Percentiles rank a stretch among this genome's conserved stretches.
These are phyloP conservation scores for Bos taurus DNA, from an alignment of 2,113 vertebrate genomes.

Conservation along the genomic window DNA sequence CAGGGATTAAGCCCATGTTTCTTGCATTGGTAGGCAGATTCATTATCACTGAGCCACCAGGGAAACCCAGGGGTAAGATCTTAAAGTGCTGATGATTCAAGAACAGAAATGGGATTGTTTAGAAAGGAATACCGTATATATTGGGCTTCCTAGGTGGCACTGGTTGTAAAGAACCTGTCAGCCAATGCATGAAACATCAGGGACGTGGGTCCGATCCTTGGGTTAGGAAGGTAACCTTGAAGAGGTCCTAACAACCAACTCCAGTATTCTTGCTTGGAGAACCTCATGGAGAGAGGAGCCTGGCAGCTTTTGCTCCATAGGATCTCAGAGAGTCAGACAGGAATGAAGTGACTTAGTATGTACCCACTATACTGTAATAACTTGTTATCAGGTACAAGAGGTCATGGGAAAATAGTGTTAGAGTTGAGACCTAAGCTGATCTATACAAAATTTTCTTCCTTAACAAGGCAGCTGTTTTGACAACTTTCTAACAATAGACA, in stretches of 20 bases:
- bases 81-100: not conserved
- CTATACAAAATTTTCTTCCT: not conserved
- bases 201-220: accelerated
- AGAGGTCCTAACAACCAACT: not conserved
- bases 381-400: not conserved
- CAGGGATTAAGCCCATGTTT: not conserved
- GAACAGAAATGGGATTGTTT: not conserved
- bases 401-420: not conserved
- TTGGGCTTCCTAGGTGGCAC: not conserved
- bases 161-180: not conserved
- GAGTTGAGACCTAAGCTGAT: not conserved
- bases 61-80: not conserved
- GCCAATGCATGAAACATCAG: not conserved
- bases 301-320: not conserved
- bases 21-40: not conserved
- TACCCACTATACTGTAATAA: not conserved
- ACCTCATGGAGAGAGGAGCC: not conserved
- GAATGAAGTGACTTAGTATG: not conserved
- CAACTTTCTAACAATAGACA: not conserved
- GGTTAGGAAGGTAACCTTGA: not conserved
- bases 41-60: not conserved
- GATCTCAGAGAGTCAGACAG: not conserved
- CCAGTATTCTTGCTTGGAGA: not conserved
- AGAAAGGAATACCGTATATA: not conserved
- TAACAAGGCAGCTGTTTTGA: not conserved